Percentiles rank a stretch among this genome's conserved stretches.
Evolutionary conservation across 2,113 vertebrate species (phyloP).

Genomic region (Onychostruthus taczanowskii): DNA sequence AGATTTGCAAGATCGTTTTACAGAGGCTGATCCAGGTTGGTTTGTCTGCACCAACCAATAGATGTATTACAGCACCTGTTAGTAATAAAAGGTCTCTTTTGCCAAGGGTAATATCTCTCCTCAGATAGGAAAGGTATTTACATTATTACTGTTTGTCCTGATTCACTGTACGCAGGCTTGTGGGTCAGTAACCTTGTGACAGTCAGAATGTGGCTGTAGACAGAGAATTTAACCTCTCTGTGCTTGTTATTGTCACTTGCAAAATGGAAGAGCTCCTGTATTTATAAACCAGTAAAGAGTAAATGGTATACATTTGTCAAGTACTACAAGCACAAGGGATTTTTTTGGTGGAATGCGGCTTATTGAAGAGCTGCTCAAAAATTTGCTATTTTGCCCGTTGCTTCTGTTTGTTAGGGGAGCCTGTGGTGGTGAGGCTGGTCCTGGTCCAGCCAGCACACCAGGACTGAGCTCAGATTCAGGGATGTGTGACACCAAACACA

Average conservation of each 20-base stretch:
- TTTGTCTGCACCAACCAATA: background rate
- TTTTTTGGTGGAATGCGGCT: background rate
- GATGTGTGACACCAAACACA: background rate
- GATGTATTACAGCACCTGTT: background rate
- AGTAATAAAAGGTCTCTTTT: background rate
- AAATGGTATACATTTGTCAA: background rate
- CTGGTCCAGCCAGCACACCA: background rate
- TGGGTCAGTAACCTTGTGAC: background rate
- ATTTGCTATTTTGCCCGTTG: accelerated
- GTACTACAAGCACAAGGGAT: background rate
- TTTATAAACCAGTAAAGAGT: background rate
- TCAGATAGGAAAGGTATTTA: background rate
- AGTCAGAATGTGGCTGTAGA: accelerated
- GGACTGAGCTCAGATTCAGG: background rate
- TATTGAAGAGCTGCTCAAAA: background rate
- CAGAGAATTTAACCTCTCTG: background rate
- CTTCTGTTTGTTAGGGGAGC: background rate
- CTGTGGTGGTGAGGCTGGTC: background rate
- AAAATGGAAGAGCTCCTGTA: background rate
- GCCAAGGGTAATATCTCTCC: background rate
- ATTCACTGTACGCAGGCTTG: background rate
- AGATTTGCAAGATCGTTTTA: slow-evolving; percentile 87
- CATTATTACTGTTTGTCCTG: background rate
- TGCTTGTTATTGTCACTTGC: background rate
- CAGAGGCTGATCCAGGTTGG: slow-evolving; percentile 90